Conservation (phyloP, 2,888 invertebrate species). For the Melanophora roralis region DNA sequence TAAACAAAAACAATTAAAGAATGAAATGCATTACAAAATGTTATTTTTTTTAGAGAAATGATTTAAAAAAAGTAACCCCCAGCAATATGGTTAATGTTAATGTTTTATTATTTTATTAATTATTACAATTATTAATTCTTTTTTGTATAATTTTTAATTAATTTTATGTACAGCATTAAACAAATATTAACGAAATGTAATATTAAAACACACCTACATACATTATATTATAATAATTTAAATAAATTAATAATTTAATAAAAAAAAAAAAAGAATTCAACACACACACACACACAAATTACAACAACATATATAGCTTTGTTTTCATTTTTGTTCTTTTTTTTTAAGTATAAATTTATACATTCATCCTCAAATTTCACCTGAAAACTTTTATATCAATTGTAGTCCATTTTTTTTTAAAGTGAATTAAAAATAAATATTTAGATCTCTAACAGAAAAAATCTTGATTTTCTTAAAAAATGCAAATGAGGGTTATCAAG, state of each 20-base stretch:
- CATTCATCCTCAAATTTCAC: background rate
- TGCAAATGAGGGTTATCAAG: background rate
- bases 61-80: constrained; percentile 58
- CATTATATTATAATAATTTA: constrained; percentile 48
- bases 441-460: constrained; percentile 34
- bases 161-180: constrained; percentile 63
- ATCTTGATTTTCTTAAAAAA: constrained; percentile 6
- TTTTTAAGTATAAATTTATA: background rate
- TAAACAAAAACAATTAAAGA: constrained; percentile 21
- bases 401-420: constrained; percentile 20
- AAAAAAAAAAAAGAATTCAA: constrained; percentile 60
- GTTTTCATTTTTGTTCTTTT: constrained; percentile 37
- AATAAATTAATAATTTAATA: constrained; percentile 61
- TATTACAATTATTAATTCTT: constrained; percentile 34
- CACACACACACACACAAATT: constrained; percentile 56
- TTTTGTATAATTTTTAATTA: constrained; percentile 58
- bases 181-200: constrained; percentile 25
- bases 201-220: constrained; percentile 49
- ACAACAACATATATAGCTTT: constrained; percentile 40
- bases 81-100: constrained; percentile 62
- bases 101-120: constrained; percentile 48
- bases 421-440: constrained; percentile 37
- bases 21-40: constrained; percentile 50
- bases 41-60: constrained; percentile 21
- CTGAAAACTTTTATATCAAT: background rate